A percentile compares a stretch with the other conserved stretches of the same genome.
phyloP scores from a whole-genome alignment of 2,888 invertebrate species.

The Stomorhina lunata region DNA sequence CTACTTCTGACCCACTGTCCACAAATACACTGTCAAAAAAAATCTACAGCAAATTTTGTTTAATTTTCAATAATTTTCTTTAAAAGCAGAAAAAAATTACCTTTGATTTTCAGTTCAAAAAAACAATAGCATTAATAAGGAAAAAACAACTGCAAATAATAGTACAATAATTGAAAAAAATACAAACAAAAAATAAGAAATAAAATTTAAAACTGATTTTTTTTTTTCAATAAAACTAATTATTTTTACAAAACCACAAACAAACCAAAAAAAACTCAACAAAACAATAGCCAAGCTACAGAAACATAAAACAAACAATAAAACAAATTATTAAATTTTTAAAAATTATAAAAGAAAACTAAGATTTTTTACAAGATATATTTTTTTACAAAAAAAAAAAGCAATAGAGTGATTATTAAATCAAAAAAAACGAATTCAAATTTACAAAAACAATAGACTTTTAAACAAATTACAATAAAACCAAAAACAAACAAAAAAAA shows the following conservation, averaged over 20 bases:
- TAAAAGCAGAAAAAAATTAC: too few relatives aligned
- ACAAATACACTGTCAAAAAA: background rate
- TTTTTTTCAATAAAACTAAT: constrained; percentile 52
- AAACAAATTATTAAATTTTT: constrained; percentile 38
- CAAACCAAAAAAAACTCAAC: constrained; percentile 43
- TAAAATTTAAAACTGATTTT: constrained; percentile 48
- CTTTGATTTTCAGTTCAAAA: constrained; percentile 34
- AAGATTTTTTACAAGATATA: constrained; percentile 57
- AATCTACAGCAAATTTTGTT: constrained; percentile 25
- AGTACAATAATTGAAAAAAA: constrained; percentile 66
- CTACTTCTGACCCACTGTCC: background rate
- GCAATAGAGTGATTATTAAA: constrained; percentile 37
- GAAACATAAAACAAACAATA: constrained; percentile 5
- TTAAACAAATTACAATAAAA: constrained; percentile 63
- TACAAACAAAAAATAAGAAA: constrained; percentile 47
- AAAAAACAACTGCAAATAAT: constrained; percentile 61
- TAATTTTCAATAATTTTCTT: constrained; percentile 1
- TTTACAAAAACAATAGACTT: constrained; percentile 62
- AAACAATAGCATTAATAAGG: constrained; percentile 58
- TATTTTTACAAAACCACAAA: constrained; percentile 55
- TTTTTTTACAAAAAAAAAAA: constrained; percentile 61
- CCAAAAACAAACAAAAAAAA: constrained; percentile 54
- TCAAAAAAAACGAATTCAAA: constrained; percentile 53
- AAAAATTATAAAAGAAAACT: constrained; percentile 47
- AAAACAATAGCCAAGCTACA: constrained; percentile 65